Conservation (phyloP, 2,888 invertebrate genomes). For the Rhodophaea formosa region DNA sequence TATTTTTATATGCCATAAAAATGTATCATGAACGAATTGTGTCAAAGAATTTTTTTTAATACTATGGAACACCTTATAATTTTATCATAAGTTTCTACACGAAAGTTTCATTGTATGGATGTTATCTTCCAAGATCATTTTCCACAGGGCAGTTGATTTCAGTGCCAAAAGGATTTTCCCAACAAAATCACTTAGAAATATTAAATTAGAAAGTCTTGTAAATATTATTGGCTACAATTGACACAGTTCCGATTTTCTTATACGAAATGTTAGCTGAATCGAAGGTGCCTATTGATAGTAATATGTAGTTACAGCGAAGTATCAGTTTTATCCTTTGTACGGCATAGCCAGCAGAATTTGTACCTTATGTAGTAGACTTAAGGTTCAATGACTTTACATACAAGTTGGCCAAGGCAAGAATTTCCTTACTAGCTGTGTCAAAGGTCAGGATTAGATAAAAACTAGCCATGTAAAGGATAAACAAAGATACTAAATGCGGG, state of each 20-base stretch:
- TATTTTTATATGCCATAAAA: constrained; percentile 52
- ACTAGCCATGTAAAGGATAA: too few relatives aligned
- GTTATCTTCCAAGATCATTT: not conserved
- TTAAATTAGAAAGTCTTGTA: too few relatives aligned
- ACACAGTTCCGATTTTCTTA: constrained; percentile 3
- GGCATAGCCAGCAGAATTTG: too few relatives aligned
- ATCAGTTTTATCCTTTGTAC: not conserved
- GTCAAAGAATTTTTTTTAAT: constrained; percentile 21
- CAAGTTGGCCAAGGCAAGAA: too few relatives aligned
- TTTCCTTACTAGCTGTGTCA: too few relatives aligned
- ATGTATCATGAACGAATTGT: constrained; percentile 26
- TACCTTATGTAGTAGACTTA: too few relatives aligned
- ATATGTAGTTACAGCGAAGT: constrained; percentile 18
- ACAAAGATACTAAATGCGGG: not conserved
- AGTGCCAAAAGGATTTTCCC: constrained; percentile 1
- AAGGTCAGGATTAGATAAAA: constrained; percentile 7
- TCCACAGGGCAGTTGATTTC: not conserved
- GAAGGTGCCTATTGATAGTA: constrained; percentile 58
- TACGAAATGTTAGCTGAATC: constrained; percentile 62
- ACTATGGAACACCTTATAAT: not conserved
- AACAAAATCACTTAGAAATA: not conserved
- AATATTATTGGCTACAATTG: not conserved
- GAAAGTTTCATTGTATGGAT: too few relatives aligned
- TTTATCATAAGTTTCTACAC: not conserved
- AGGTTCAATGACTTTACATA: too few relatives aligned